A percentile compares a stretch with the other conserved stretches of the same genome.
These are phyloP conservation scores for Synaphobranchus kaupii DNA, from an alignment of 2,797 vertebrate genomes.

Conservation along the genomic window DNA sequence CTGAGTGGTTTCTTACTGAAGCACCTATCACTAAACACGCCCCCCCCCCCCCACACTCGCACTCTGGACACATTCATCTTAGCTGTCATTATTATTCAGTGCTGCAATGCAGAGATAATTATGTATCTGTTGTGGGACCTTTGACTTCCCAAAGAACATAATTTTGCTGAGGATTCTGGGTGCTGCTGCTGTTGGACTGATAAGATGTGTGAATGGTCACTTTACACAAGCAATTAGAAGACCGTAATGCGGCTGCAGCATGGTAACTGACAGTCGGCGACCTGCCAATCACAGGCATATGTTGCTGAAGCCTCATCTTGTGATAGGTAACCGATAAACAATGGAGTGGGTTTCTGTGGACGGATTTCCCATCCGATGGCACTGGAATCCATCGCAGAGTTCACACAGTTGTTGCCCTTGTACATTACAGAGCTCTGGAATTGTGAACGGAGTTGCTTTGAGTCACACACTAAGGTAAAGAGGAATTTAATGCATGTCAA, in stretches of 20 bases:
- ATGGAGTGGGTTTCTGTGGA: background rate
- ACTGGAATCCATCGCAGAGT: background rate
- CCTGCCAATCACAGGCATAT: slow-evolving; percentile 4
- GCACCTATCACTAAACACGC: background rate
- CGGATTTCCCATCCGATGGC: background rate
- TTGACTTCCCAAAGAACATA: background rate
- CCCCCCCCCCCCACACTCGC: background rate
- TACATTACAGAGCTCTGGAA: background rate
- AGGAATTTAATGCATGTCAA: background rate
- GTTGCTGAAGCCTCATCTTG: background rate
- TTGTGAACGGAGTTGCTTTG: background rate
- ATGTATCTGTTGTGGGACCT: slow-evolving; percentile 7
- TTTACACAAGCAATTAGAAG: slow-evolving; percentile 1
- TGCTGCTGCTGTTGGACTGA: slow-evolving; percentile 7
- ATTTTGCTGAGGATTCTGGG: background rate
- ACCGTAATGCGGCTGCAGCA: background rate
- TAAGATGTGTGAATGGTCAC: slow-evolving; percentile 4
- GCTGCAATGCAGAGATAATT: slow-evolving; percentile 16
- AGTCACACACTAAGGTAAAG: background rate
- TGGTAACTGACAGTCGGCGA: background rate
- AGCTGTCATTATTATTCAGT: background rate
- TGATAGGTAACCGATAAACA: background rate
- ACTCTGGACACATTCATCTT: background rate
- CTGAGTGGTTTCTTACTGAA: background rate
- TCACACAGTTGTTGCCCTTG: background rate